phyloP scores from a whole-genome alignment of 2,113 vertebrate species.

The Gavia stellata region DNA sequence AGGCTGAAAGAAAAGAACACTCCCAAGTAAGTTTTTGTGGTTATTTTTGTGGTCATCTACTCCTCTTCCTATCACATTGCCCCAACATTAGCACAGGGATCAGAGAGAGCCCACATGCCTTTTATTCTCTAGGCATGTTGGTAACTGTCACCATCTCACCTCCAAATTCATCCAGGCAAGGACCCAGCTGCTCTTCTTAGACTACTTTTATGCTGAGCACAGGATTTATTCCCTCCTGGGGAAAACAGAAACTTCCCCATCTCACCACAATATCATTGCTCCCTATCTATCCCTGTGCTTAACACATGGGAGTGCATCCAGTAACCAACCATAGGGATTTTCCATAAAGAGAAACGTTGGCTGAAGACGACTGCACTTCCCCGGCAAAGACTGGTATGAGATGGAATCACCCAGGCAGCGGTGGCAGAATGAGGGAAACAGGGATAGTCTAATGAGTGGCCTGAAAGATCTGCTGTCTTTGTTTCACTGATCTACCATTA shows the following conservation, averaged over 20 bases:
- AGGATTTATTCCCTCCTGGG: rapidly evolving
- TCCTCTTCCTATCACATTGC: background rate
- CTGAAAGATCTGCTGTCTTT: background rate
- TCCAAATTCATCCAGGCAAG: background rate
- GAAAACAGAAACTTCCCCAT: conserved; percentile 9
- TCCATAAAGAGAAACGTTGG: background rate
- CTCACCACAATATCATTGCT: background rate
- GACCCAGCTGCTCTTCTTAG: background rate
- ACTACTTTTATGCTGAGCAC: background rate
- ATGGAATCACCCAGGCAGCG: background rate
- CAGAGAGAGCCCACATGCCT: background rate
- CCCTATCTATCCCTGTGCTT: background rate
- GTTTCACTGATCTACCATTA: background rate
- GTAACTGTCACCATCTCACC: background rate
- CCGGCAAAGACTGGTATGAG: background rate
- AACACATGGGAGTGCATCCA: background rate
- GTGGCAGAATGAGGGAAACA: background rate
- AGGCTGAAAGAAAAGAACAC: background rate
- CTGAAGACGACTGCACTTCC: background rate
- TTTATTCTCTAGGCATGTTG: background rate
- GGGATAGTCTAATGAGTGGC: background rate
- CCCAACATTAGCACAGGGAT: background rate
- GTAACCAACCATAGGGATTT: background rate
- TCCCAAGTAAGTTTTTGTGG: background rate
- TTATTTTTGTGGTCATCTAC: background rate